Base-by-base conservation (phyloP, 2,113 vertebrate genomes). In the Camelus bactrianus region DNA sequence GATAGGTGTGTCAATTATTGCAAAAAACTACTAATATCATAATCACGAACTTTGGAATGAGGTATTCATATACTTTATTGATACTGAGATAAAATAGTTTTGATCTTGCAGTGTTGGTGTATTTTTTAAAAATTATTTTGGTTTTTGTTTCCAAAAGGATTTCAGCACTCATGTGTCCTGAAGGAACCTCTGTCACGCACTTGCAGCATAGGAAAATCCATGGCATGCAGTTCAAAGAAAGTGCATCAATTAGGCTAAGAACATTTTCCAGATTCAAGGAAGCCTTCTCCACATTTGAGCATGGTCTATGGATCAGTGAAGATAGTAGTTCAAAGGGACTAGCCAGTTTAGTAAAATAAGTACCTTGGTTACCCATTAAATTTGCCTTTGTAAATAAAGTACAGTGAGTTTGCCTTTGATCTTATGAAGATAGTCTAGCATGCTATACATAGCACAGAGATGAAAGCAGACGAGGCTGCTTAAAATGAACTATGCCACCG, bases 341-440 rank as follows among this genome's bases (percentile, higher is more conserved):
- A 92, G 95, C 89, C 86, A 88, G 87, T 96, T 89, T 97, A 96
- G 35, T 96, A 95, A 96, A 98, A 97, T 80, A 97, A 98, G 96
- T 97, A 94, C 89, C 97, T 97, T 98, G 97, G 98, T 98, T 98
- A 98, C 93, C 98, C 98, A 98, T 98, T 98, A 35, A 96, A 96
- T 98, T 98, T 98, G 98, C 96, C 97, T 98, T 98, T 97, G 97
- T 98, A 98, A 98, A 97, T 98, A 98, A 98, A 46, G 13, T 50
- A 9, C 93, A 96, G 81, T n/a, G 77, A 91, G 84, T 97, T 97
- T 97, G 94, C 76, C 98, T 98, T 98, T 99, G 98, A 98, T 98
- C 97, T 98, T 95, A 58, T 76, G 97, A 97, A 98, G 95, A 94
- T 93, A 97, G 94, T 30, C 96, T 76, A 95, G 89, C 38, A 54